phyloP scores from a whole-genome alignment of 30 jellyfish, hydroid and myxozoan genomes.

The Rhopilema esculentum region DNA sequence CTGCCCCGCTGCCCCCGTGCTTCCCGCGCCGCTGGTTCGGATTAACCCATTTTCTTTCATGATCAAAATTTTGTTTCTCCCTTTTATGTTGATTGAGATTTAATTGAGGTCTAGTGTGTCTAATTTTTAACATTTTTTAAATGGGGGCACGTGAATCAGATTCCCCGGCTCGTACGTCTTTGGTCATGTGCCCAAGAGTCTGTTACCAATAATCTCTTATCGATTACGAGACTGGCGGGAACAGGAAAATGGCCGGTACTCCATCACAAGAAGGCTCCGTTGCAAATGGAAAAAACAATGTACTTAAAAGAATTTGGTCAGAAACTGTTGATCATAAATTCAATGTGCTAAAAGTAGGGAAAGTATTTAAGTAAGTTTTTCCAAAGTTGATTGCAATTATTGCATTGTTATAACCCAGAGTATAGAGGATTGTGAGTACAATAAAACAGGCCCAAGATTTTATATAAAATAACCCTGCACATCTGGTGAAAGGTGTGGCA shows the following conservation, averaged over 20 bases:
- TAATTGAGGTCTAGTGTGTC: not conserved
- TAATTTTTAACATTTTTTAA: not conserved
- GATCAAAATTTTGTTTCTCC: not conserved
- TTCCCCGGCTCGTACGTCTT: not conserved
- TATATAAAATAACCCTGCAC: no score
- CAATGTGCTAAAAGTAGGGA: conserved; percentile 30
- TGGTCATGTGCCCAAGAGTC: no score
- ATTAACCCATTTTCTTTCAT: not conserved
- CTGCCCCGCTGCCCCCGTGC: no score
- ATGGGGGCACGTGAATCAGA: not conserved
- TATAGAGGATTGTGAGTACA: no score
- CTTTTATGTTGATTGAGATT: no score
- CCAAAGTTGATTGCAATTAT: no score
- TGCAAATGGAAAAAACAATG: conserved; percentile 12
- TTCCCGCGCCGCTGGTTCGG: no score
- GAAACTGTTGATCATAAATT: conserved; percentile 15
- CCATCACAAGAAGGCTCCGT: not conserved
- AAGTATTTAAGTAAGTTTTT: conserved; percentile 26
- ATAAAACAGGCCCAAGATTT: no score
- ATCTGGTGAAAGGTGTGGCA: no score
- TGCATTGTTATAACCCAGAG: no score
- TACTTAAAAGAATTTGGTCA: conserved; percentile 1
- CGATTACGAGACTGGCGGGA: not conserved
- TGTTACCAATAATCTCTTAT: not conserved
- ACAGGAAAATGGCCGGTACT: not conserved